These are phyloP conservation scores for Drosophila acutilabella DNA, from an alignment of 2,888 invertebrate genomes.

Conservation along the genomic window DNA sequence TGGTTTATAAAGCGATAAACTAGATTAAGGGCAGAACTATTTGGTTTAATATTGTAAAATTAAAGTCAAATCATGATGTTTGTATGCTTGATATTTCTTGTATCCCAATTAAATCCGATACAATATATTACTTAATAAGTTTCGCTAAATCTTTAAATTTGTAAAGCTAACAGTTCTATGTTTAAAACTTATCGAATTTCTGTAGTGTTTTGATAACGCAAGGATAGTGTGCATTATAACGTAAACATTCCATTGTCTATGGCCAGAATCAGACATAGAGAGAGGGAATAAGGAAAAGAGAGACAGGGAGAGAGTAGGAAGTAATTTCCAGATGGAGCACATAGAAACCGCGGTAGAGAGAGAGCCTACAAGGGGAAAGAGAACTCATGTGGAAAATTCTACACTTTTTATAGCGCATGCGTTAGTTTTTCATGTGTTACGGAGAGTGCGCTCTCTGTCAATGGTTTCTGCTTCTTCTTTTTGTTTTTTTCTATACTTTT, in stretches of 20 bases:
- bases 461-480: conserved; percentile 35
- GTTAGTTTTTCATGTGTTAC: conserved; percentile 26
- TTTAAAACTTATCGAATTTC: background rate
- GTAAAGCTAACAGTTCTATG: too few species aligned
- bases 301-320: conserved; percentile 2
- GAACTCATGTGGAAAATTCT: conserved; percentile 49
- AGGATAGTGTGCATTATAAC: conserved; percentile 67
- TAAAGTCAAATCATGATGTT: too few species aligned
- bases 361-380: conserved; percentile 10
- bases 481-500: conserved; percentile 8
- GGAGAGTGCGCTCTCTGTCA: conserved; percentile 41
- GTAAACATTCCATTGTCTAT: conserved; percentile 69
- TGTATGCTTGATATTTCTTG: too few species aligned
- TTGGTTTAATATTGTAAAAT: too few species aligned
- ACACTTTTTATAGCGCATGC: conserved; percentile 51
- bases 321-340: conserved; percentile 33
- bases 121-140: too few species aligned
- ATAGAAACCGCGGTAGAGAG: background rate
- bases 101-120: too few species aligned
- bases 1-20: too few species aligned
- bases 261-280: conserved; percentile 11
- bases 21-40: too few species aligned
- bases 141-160: too few species aligned
- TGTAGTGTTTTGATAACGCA: conserved; percentile 13
- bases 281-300: conserved; percentile 3